Conservation (phyloP, 2,797 vertebrate genomes). For the Trachops cirrhosus region DNA sequence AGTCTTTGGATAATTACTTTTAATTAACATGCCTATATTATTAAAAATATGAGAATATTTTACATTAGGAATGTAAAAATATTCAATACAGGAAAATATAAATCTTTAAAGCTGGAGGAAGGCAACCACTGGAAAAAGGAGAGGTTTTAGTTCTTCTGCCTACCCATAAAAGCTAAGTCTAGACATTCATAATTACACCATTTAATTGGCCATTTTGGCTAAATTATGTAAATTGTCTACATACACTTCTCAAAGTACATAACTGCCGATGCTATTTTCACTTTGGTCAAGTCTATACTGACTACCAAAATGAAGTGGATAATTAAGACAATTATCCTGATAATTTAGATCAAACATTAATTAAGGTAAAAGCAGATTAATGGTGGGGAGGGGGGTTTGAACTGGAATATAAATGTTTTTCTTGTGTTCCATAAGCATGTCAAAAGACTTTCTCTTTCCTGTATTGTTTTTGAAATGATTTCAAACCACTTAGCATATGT, state of each 20-base stretch:
- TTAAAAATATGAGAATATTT: constrained; percentile 66
- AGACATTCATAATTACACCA: constrained; percentile 73
- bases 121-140: constrained; percentile 36
- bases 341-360: constrained; percentile 73
- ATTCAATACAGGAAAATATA: constrained; percentile 51
- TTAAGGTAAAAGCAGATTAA: constrained; percentile 70
- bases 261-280: constrained; percentile 70
- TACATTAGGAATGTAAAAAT: constrained; percentile 66
- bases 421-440: constrained; percentile 34
- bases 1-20: constrained; percentile 71
- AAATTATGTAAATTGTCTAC: constrained; percentile 75
- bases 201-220: constrained; percentile 75
- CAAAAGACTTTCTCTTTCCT: constrained; percentile 19
- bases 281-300: constrained; percentile 68
- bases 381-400: neutral
- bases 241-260: constrained; percentile 68
- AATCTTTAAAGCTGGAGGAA: constrained; percentile 38
- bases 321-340: constrained; percentile 72
- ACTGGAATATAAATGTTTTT: constrained; percentile 54
- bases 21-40: constrained; percentile 66
- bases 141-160: constrained; percentile 51
- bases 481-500: neutral
- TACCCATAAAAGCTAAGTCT: constrained; percentile 62
- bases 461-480: constrained; percentile 46
- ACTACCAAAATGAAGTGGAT: constrained; percentile 69